Conservation (phyloP, 64 coral and sea anemone species). For the Pocillopora damicornis region DNA sequence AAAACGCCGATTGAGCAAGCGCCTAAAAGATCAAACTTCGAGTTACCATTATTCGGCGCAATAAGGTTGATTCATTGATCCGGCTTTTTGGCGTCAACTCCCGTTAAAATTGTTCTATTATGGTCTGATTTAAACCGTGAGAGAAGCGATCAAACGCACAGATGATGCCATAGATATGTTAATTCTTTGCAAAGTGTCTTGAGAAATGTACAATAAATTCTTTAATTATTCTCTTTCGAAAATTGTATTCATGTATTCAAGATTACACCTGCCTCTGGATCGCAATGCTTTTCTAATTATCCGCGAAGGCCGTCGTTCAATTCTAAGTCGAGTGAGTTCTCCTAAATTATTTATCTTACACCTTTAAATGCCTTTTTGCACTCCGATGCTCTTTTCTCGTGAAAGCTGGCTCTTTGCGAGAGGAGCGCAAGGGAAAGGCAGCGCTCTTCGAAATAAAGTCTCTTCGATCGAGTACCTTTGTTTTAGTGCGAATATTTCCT, state of each 20-base stretch:
- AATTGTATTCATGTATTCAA: constrained; percentile 72
- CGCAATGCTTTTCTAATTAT: constrained; percentile 83
- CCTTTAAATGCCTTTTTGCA: constrained; percentile 41
- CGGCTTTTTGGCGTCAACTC: constrained; percentile 7
- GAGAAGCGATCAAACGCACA: constrained; percentile 66
- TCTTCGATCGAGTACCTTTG: constrained; percentile 2
- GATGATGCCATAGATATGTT: constrained; percentile 78
- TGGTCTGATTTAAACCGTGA: constrained; percentile 63
- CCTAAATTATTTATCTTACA: constrained; percentile 88
- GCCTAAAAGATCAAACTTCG: constrained; percentile 26
- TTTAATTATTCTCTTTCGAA: constrained; percentile 66
- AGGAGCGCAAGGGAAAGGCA: background rate
- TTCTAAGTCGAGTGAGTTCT: constrained; percentile 46
- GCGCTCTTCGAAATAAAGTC: background rate
- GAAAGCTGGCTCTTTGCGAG: background rate
- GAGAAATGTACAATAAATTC: constrained; percentile 87
- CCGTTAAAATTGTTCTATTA: constrained; percentile 35
- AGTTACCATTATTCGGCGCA: background rate
- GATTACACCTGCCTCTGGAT: constrained; percentile 70
- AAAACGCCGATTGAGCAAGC: background rate
- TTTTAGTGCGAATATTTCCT: constrained; percentile 8
- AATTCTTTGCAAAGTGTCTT: constrained; percentile 75
- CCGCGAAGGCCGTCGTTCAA: constrained; percentile 34
- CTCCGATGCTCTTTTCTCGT: constrained; percentile 67
- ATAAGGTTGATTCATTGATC: constrained; percentile 1